Evolutionary conservation across 2,797 vertebrate genomes (phyloP).

Genomic region (Acanthurus leucopareius): DNA sequence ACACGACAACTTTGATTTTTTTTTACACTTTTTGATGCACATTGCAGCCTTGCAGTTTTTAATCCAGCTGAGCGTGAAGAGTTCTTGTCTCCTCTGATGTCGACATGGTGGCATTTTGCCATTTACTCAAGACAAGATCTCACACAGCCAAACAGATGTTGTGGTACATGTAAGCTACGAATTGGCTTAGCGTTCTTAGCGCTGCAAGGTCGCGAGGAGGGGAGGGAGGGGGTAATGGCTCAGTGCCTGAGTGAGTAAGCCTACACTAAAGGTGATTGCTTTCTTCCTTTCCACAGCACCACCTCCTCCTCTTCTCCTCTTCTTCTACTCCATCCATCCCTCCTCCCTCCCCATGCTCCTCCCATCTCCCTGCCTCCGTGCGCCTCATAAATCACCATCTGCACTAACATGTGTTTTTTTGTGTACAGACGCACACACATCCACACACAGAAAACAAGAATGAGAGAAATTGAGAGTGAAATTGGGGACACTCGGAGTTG

Average conservation of each 20-base stretch:
- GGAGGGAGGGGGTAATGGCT: slow-evolving; percentile 64
- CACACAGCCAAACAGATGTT: slow-evolving; percentile 45
- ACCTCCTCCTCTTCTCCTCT: slow-evolving; percentile 53
- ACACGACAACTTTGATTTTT: not conserved
- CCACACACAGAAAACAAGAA: slow-evolving; percentile 20
- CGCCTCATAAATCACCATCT: slow-evolving; percentile 64
- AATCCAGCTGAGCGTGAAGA: not conserved
- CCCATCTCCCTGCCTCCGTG: slow-evolving; percentile 51
- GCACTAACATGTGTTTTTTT: slow-evolving; percentile 62
- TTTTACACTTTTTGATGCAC: not conserved
- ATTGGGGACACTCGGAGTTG: slow-evolving; percentile 54
- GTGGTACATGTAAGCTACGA: slow-evolving; percentile 39
- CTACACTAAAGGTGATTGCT: slow-evolving; percentile 78
- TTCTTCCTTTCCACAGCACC: slow-evolving; percentile 62
- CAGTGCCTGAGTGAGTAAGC: slow-evolving; percentile 62
- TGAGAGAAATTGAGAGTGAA: slow-evolving; percentile 50
- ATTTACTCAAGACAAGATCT: slow-evolving; percentile 48
- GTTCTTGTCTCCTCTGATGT: not conserved
- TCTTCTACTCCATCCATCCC: not conserved
- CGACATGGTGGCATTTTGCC: slow-evolving; percentile 23
- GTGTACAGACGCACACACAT: slow-evolving; percentile 13
- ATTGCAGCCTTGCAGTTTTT: not conserved
- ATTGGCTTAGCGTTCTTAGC: slow-evolving; percentile 57
- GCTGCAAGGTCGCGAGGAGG: slow-evolving; percentile 68
- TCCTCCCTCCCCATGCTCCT: slow-evolving; percentile 56